Conservation (phyloP, 2,888 invertebrate species). For the Drosophila flavopinicola region DNA sequence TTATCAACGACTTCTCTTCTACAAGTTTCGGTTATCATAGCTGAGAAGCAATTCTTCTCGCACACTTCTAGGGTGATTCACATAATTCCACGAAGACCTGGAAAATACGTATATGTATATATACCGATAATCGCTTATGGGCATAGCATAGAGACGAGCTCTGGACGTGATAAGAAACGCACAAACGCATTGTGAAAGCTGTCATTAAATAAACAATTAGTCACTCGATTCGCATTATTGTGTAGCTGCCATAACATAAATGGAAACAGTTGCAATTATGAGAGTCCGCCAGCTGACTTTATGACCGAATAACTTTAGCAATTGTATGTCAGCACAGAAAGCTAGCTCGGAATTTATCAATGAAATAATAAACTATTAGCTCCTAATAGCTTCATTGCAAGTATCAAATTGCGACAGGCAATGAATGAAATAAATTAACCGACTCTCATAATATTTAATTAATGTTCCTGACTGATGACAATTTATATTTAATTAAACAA, state of each 20-base stretch:
- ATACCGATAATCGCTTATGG: background rate
- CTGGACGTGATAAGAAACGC: slow-evolving; percentile 44
- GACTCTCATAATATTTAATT: too few relatives aligned
- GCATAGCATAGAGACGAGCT: slow-evolving; percentile 5
- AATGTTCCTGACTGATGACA: too few relatives aligned
- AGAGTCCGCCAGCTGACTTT: slow-evolving; percentile 6
- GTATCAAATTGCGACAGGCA: too few relatives aligned
- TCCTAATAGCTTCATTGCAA: too few relatives aligned
- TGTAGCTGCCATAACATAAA: slow-evolving; percentile 18
- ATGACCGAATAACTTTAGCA: background rate
- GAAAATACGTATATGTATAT: background rate
- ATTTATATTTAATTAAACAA: too few relatives aligned
- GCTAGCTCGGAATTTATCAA: background rate
- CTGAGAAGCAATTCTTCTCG: background rate
- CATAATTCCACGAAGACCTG: slow-evolving; percentile 1
- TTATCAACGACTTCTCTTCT: too few relatives aligned
- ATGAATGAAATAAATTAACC: too few relatives aligned
- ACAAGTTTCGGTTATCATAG: too few relatives aligned
- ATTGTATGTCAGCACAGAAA: background rate
- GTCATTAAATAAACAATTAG: slow-evolving; percentile 36
- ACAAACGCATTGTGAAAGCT: slow-evolving; percentile 43
- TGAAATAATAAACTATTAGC: background rate
- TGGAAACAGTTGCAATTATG: slow-evolving; percentile 27
- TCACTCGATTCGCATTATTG: slow-evolving; percentile 20
- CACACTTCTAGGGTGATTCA: slow-evolving; percentile 12